These are phyloP conservation scores for Palythoa heliodiscus DNA, from an alignment of 92 coral and sea anemone species.

Conservation along the genomic window DNA sequence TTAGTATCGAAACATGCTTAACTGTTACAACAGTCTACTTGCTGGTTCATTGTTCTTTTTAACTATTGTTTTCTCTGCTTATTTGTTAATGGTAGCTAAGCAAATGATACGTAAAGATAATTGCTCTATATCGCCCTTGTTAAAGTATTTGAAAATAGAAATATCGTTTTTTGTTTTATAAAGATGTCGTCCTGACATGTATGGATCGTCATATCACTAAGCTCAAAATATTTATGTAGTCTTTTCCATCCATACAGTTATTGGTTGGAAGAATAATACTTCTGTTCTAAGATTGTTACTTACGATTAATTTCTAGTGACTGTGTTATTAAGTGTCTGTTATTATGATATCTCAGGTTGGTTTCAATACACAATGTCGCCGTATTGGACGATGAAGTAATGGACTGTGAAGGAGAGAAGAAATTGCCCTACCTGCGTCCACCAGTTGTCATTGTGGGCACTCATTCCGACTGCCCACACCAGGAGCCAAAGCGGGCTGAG, in stretches of 20 bases:
- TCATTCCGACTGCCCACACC: conserved; percentile 65
- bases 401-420: conserved; percentile 17
- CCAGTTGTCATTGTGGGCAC: conserved; percentile 83
- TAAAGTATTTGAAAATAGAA: too few relatives aligned
- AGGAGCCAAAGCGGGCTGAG: conserved; percentile 79
- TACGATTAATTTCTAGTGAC: not conserved
- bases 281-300: not conserved
- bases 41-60: not conserved
- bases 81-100: too few relatives aligned
- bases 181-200: too few relatives aligned
- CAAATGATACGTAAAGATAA: too few relatives aligned
- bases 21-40: not conserved
- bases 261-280: too few relatives aligned
- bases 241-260: not conserved
- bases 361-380: conserved; percentile 71
- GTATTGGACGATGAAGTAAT: conserved; percentile 35
- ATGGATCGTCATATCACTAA: too few relatives aligned
- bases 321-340: not conserved
- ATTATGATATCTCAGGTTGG: conserved; percentile 27
- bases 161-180: too few relatives aligned
- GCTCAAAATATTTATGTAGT: too few relatives aligned
- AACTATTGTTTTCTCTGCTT: too few relatives aligned
- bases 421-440: conserved; percentile 70
- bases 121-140: too few relatives aligned
- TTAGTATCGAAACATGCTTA: conserved; percentile 8